Percentiles rank a stretch among this genome's conserved stretches.
Conservation (phyloP, 2,888 invertebrate species). For the Allygus modestus region DNA sequence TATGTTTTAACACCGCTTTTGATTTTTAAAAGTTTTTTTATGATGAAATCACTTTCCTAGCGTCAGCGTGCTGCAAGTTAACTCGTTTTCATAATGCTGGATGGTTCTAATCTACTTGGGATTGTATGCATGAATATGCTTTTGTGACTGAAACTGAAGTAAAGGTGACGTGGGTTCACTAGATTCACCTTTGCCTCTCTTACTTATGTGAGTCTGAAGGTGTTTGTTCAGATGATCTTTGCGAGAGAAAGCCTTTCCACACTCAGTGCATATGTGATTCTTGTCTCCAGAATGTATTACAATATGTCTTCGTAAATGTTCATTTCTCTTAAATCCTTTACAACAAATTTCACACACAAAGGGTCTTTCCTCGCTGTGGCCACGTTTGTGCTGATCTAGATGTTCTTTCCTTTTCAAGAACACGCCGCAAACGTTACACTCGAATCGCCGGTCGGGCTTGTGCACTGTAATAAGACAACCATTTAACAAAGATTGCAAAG, state of each 20-base stretch:
- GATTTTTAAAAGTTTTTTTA: too few relatives aligned
- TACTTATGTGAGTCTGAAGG: slow-evolving; percentile 73
- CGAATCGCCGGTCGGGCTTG: slow-evolving; percentile 57
- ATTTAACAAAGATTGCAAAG: too few relatives aligned
- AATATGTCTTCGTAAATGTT: slow-evolving; percentile 76
- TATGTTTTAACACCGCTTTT: too few relatives aligned
- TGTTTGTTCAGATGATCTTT: slow-evolving; percentile 76
- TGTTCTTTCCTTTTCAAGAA: slow-evolving; percentile 76
- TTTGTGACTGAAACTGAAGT: slow-evolving; percentile 22
- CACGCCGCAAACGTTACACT: slow-evolving; percentile 75
- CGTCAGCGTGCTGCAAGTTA: too few relatives aligned
- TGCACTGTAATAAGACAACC: slow-evolving; percentile 54
- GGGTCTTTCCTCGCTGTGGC: slow-evolving; percentile 75
- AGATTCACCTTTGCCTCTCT: slow-evolving; percentile 59
- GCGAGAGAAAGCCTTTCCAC: slow-evolving; percentile 75
- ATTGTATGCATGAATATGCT: not conserved
- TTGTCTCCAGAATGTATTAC: slow-evolving; percentile 76
- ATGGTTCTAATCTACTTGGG: not conserved
- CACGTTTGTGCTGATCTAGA: slow-evolving; percentile 75
- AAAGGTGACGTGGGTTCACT: slow-evolving; percentile 22
- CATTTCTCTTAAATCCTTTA: slow-evolving; percentile 76
- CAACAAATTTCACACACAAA: slow-evolving; percentile 72
- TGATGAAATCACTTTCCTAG: too few relatives aligned
- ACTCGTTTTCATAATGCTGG: not conserved
- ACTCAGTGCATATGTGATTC: slow-evolving; percentile 74